Evolutionary conservation across 1,140 invertebrate genomes (phyloP), one percentile per base, ranked within the genome.

Genomic region (Leptopilina clavipes): DNA sequence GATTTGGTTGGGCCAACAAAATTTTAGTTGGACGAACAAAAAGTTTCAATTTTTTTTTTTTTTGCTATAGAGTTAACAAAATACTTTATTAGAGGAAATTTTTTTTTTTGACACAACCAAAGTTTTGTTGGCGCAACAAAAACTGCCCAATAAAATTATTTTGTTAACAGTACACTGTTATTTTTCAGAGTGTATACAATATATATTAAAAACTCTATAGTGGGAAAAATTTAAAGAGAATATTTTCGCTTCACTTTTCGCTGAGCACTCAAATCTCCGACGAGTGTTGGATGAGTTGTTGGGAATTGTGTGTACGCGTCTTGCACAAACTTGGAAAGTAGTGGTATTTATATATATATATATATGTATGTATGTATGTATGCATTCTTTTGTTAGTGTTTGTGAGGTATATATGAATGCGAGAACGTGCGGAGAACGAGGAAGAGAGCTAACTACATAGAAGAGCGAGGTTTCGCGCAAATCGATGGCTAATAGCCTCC

Each of bases 401-500:
- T 37, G 31, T 43, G 10, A 10, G 37, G 14, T 70, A 11, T 65
- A 11, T 79, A 76, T 78, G 74, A 59, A 56, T 76, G 82, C 74
- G 75, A 65, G 77, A 73, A 77, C 75, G 31, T 72, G 59, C 74
- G 65, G 73, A 81, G 73, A 79, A 83, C 74, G 80, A 84, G 76
- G 78, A 86, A 86, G 81, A 76, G 83, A 84, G 80, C 52, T 78
- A 82, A 84, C 79, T 87, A 82, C 77, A 84, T 81, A 86, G 82
- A 86, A 84, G 75, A 75, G 37, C 37, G 83, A 87, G 85, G 84
- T 88, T 86, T 85, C 79, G 83, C 80, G 83, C 81, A 84, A 89
- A 90, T 90, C 89, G 86, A 90, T 89, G 85, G 84, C 86, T 90
- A 90, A 90, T 89, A 88, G 87, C 84, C 84, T 83, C 82, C 83